Evolutionary conservation across 2,888 invertebrate species (phyloP), one percentile per base, ranked within the genome.

Genomic region (Chesias legatella): DNA sequence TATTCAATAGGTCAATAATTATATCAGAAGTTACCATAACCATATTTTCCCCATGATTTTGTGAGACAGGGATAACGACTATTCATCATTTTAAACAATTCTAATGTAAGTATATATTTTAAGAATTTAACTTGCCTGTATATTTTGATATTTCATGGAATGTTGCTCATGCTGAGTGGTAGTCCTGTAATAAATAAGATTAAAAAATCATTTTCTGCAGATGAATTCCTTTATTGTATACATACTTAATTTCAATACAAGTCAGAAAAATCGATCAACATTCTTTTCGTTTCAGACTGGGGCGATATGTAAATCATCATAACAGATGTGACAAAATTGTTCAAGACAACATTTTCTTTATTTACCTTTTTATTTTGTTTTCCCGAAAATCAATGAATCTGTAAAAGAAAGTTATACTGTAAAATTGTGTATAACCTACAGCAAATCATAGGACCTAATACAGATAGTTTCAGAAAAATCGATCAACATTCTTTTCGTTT

Each of bases 21-120:
- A 17, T 3, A 17, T 73, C 73, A 73, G 73, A 50, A 54, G 58
- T 73, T 71, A 73, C 73, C 71, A 71, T 71, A 76, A 22, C 77
- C 79, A 76, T 74, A 61, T 62, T 64, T 58, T 76, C 78, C 69
- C 74, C 76, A 79, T 24, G 74, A 53, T 58, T 70, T 63, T 40
- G 75, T 79, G 70, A 78, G 76, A 65, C 78, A 79, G 79, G 79
- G 78, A 77, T 78, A 79, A 79, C 79, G 28, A 43, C 32, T 37
- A 40, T 40, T 45, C 45, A 45, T 45, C 40, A 45, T 45, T n/a
- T n/a, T n/a, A n/a, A n/a, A n/a, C n/a, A n/a, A n/a, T n/a, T n/a
- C n/a, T n/a, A n/a, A n/a, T n/a, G n/a, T n/a, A n/a, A n/a, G n/a
- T n/a, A n/a, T n/a, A n/a, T n/a, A n/a, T 17, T 17, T 17, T 17